Base-by-base conservation (phyloP, 2,797 vertebrate genomes). In the Huso huso region DNA sequence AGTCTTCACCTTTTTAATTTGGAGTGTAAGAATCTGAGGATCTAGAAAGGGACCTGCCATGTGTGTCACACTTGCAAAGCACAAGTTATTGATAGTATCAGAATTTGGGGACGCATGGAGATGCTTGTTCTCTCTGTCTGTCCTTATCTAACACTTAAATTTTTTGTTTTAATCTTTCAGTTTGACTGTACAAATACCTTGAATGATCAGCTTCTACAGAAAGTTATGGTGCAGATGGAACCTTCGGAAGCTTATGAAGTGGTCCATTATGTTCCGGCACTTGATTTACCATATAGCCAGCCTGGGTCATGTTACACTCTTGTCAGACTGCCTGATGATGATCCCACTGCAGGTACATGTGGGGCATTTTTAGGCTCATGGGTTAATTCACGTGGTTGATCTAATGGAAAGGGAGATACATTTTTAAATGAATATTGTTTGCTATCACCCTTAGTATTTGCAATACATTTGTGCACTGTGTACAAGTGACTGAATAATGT, bases 161-260 rank as follows among this genome's bases (percentile, higher is more conserved):
- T 53, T 48, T 7, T 6, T 15, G 48, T 10, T 62, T 6, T 51
- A 10, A 10, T 63, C 67, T 71, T 71, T 63, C 91, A 98, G 94
- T 99, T 99, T 64, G 96, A 99, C 75, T 99, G 96, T 79, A 99
- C 96, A 0, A 99, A 99, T 83, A 99, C 96, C 0, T 84, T 99
- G 15, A 98, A 97, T 0, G 96, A 99, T 82, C 96, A 99, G 84
- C 87, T 98, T 0, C 78, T 99, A 61, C 94, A 97, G 80, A 94
- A 92, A 75, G 94, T 98, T 48, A 76, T 90, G 0, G 96, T 99
- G 64, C 95, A 97, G 82, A 89, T 99, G 94, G 96, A 99, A 76
- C 96, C 96, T 0, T 93, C 96, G 0, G 96, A 99, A 0, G 68
- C 90, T 0, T 93, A 93, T 0, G 92, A 95, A 50, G 93, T 98